Conservation (phyloP, 2,888 invertebrate species). For the Hirtodrosophila histrioides region DNA sequence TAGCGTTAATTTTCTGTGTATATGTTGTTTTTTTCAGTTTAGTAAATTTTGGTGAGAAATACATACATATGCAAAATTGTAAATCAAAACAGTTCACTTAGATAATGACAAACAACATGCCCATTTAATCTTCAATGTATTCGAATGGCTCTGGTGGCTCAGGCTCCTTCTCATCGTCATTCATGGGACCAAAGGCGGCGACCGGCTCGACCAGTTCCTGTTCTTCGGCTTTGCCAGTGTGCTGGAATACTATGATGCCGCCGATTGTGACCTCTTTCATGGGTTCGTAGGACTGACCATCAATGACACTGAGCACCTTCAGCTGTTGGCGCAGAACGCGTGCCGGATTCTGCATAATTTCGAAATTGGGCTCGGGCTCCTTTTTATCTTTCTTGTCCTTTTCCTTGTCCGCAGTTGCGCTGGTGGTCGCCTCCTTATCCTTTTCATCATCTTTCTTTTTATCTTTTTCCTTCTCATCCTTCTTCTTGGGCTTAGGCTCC, state of each 20-base stretch:
- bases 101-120: slow-evolving; percentile 78
- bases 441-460: slow-evolving; percentile 70
- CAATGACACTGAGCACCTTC: slow-evolving; percentile 91
- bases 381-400: slow-evolving; percentile 86
- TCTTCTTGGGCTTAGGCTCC: slow-evolving; percentile 67
- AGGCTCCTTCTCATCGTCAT: slow-evolving; percentile 97
- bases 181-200: slow-evolving; percentile 94
- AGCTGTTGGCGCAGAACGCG: slow-evolving; percentile 96
- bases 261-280: slow-evolving; percentile 97
- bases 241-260: slow-evolving; percentile 97
- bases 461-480: slow-evolving; percentile 78
- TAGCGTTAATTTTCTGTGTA: slow-evolving; percentile 47
- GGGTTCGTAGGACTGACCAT: slow-evolving; percentile 92
- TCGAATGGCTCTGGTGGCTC: slow-evolving; percentile 99
- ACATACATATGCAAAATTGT: slow-evolving; percentile 52
- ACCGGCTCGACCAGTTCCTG: slow-evolving; percentile 97
- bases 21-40: slow-evolving; percentile 32
- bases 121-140: slow-evolving; percentile 91
- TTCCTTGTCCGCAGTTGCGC: slow-evolving; percentile 64
- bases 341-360: slow-evolving; percentile 97
- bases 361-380: slow-evolving; percentile 96
- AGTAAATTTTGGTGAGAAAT: slow-evolving; percentile 63
- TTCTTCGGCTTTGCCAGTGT: slow-evolving; percentile 90
- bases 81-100: slow-evolving; percentile 60
- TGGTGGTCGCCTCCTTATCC: slow-evolving; percentile 81